Evolutionary conservation across 2,113 vertebrate species (phyloP), one percentile per base, ranked within the genome.

Genomic region (Eira barbara): DNA sequence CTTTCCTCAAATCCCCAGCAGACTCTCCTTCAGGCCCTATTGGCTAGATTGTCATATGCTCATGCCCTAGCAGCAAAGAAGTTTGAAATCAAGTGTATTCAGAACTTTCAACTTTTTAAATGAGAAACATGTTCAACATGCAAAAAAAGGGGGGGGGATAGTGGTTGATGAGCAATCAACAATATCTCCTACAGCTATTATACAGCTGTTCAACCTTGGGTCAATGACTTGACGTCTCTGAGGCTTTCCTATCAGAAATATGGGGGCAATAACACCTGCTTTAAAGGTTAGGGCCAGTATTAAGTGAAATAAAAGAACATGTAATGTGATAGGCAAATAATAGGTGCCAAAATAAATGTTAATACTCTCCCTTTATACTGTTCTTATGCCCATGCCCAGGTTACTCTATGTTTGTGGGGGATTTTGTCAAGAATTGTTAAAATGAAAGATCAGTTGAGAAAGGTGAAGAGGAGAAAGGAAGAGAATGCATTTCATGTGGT

Each of bases 61-160:
- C 36, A 52, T 59, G 42, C 0, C 49, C 31, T 73, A 82, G 25
- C 10, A 86, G 45, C 25, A 97, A 47, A 79, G 39, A 80, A 55
- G 14, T 52, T 14, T 49, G 21, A 87, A 55, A 45, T 71, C 71
- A 95, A 92, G 13, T 81, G 6, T 82, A 59, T n/a, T 47, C 36
- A 82, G 59, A 8, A 82, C 87, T 93, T 96, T 93, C 36, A 96
- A 49, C 49, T 27, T 95, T 55, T 87, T 57, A 36, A 89, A 63
- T 34, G 65, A 73, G 71, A 95, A 93, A 61, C 25, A n/a, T 34
- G 25, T 83, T 89, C 63, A 81, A 61, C 31, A 20, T 81, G 3
- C 13, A 81, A 82, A 74, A 52, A 83, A 52, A 17, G 49, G 65
- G n/a, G 8, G 59, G 47, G 14, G 73, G 91, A 61, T 52, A n/a